A percentile compares a stretch with the other conserved stretches of the same genome.
phyloP scores from a whole-genome alignment of 1,140 invertebrate genomes.

The Lucilia sericata region DNA sequence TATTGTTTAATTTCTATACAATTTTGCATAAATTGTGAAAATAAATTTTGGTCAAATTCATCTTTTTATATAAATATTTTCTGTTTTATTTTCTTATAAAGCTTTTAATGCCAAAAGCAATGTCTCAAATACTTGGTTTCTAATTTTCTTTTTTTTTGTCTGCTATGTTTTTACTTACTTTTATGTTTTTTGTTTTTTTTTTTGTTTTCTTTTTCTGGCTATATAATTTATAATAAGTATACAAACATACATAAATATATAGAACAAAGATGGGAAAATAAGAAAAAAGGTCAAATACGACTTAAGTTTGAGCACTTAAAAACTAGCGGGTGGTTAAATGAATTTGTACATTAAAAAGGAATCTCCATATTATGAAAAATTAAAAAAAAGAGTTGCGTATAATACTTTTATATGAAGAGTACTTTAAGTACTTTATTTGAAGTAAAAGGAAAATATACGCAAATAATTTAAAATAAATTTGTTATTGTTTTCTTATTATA shows the following conservation, averaged over 20 bases:
- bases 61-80: background rate
- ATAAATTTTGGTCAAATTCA: constrained; percentile 31
- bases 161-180: background rate
- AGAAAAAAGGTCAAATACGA: constrained; percentile 15
- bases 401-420: background rate
- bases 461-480: background rate
- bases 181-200: background rate
- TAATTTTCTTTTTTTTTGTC: background rate
- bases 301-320: constrained; percentile 3
- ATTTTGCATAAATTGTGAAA: constrained; percentile 30
- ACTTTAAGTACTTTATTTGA: background rate
- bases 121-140: background rate
- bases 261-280: background rate
- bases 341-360: background rate
- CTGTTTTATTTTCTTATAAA: background rate
- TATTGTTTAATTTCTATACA: constrained; percentile 2
- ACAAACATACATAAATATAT: background rate
- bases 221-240: constrained; percentile 30
- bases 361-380: background rate
- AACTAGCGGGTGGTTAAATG: constrained; percentile 32
- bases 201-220: background rate
- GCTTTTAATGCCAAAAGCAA: background rate
- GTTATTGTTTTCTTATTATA: background rate
- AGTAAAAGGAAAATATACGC: background rate
- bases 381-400: background rate